Base-by-base conservation (phyloP, 2,888 invertebrate genomes). In the Hymenopus coronatus region DNA sequence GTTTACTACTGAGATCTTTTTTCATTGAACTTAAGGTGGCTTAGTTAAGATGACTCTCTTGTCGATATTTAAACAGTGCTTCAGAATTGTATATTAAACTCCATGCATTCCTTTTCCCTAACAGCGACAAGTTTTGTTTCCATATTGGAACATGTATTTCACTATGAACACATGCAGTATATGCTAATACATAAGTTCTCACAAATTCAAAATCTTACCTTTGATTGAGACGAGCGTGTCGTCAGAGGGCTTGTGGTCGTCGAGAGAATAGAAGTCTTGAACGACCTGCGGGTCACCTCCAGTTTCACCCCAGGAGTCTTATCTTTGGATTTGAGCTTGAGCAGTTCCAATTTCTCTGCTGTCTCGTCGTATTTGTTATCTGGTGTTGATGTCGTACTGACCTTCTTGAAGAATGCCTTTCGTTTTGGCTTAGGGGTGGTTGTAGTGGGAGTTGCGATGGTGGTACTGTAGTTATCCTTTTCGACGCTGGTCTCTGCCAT, bases 371-470 rank as follows among this genome's bases (percentile, higher is more conserved):
- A 81, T 30, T 89, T 89, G 81, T 27, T 85, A 33, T 89, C 89
- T 6, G 88, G 87, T 27, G 28, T 85, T 70, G 83, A n/a, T 15
- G 90, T 28, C 2, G 89, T 70, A 20, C 88, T 87, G 27, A 83
- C 88, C 82, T 88, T 89, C 83, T 89, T 90, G 83, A 88, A 89
- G 33, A 89, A 89, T 8, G 88, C 27, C 85, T 89, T 89, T 12
- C 90, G 88, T 88, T 85, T 90, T 9, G 82, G 87, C 81, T 89
- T 89, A 27, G 85, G 82, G 12, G 85, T 33, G 9, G 28, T 33
- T 20, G 83, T 89, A 14, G 54, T 54, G 33, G 88, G 27, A 6
- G 54, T 70, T 20, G 83, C 85, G 28, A 28, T 28, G 8, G 82
- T 28, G 20, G 88, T 85, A 33, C 20, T 83, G 86, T 89, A 70